These are phyloP conservation scores for Pachymerium ferrugineum DNA, from an alignment of 2,888 invertebrate genomes.

Conservation along the genomic window DNA sequence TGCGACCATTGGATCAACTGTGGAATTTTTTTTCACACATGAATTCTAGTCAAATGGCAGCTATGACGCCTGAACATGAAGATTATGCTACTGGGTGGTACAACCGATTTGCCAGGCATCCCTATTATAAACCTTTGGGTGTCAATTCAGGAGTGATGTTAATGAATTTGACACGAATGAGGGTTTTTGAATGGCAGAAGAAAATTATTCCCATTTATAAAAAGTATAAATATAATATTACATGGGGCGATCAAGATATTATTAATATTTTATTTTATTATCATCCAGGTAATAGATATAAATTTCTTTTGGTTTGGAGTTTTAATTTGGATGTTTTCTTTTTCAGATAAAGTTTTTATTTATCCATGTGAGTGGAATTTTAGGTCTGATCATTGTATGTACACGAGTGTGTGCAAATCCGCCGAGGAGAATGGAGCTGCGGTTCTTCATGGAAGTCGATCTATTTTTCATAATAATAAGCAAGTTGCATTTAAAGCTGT, in stretches of 20 bases:
- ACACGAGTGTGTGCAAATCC: conserved; percentile 74
- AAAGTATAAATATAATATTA: conserved; percentile 76
- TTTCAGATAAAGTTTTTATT: conserved; percentile 65
- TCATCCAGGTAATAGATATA: conserved; percentile 58
- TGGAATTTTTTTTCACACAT: conserved; percentile 78
- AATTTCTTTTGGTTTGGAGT: conserved; percentile 25
- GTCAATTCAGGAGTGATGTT: conserved; percentile 96
- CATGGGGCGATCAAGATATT: conserved; percentile 97
- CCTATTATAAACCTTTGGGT: conserved; percentile 81
- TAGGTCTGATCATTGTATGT: conserved; percentile 94
- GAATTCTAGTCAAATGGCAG: conserved; percentile 80
- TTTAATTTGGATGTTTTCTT: conserved; percentile 29
- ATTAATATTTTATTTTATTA: conserved; percentile 85
- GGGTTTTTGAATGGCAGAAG: conserved; percentile 75
- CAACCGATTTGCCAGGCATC: conserved; percentile 89
- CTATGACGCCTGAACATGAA: conserved; percentile 81
- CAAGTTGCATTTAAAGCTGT: conserved; percentile 76
- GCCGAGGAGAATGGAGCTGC: conserved; percentile 68
- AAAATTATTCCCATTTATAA: conserved; percentile 77
- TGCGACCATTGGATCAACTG: conserved; percentile 72
- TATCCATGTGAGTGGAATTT: conserved; percentile 85
- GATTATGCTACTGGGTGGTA: conserved; percentile 93
- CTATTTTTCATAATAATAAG: conserved; percentile 76
- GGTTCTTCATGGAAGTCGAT: conserved; percentile 80
- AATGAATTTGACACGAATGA: conserved; percentile 91